phyloP scores from a whole-genome alignment of 2,797 vertebrate genomes.

The Tenualosa thibaudeaui region DNA sequence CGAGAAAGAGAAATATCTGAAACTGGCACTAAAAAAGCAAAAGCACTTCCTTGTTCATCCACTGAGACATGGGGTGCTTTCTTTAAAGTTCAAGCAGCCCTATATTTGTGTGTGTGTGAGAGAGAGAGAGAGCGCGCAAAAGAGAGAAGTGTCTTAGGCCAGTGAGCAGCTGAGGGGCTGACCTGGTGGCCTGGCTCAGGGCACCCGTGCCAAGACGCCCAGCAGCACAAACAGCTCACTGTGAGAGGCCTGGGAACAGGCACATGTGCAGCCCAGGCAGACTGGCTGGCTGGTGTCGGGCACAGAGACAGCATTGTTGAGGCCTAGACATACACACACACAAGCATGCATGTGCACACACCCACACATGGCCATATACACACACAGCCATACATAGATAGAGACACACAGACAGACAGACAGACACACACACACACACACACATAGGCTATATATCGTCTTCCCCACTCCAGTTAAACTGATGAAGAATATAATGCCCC shows the following conservation, averaged over 20 bases:
- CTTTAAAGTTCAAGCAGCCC: too few species aligned
- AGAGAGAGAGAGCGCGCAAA: neutral
- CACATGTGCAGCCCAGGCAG: neutral
- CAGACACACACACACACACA: conserved; percentile 12
- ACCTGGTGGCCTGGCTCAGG: neutral
- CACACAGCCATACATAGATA: neutral
- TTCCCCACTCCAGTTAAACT: too few species aligned
- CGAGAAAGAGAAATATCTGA: neutral
- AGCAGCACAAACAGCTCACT: neutral
- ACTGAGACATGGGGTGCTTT: too few species aligned
- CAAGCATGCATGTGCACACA: neutral
- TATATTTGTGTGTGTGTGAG: too few species aligned
- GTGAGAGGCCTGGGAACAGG: neutral
- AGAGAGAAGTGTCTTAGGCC: neutral
- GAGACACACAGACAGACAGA: neutral
- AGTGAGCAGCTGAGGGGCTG: neutral
- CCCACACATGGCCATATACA: neutral
- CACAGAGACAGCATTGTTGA: conserved; percentile 1
- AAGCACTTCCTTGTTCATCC: neutral
- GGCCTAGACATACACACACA: neutral
- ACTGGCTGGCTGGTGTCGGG: neutral
- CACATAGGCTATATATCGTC: too few species aligned
- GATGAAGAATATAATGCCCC: too few species aligned
- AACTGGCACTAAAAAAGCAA: neutral
- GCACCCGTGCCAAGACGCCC: neutral